Percentiles rank a stretch among this genome's conserved stretches.
These are phyloP conservation scores for Hypomecis atomaria DNA, from an alignment of 2,888 invertebrate genomes.

Conservation along the genomic window DNA sequence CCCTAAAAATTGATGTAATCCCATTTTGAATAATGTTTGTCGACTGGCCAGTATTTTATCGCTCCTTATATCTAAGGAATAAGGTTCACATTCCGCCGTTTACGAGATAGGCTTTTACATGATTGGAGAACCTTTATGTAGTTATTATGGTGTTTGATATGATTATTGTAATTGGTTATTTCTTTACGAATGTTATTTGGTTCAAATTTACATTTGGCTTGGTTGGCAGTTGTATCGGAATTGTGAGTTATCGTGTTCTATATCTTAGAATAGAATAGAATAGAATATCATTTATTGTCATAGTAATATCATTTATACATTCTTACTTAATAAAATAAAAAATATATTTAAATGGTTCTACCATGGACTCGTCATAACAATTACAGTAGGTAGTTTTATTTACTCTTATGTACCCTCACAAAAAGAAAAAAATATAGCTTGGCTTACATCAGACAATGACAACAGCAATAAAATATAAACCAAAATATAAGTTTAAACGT, in stretches of 20 bases:
- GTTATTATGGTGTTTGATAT: conserved; percentile 25
- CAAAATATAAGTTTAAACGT: no score
- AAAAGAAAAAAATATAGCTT: no score
- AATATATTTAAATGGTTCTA: no score
- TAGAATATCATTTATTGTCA: no score
- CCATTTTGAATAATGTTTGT: conserved; percentile 3
- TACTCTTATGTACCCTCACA: no score
- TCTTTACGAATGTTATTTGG: conserved; percentile 3
- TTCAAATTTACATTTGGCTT: conserved; percentile 23
- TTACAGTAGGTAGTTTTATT: no score
- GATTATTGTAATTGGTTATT: conserved; percentile 21
- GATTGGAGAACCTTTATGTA: conserved; percentile 18
- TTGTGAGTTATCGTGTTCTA: background rate
- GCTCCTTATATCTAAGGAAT: background rate
- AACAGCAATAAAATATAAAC: no score
- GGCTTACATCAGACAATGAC: no score
- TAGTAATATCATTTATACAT: no score
- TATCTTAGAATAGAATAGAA: no score
- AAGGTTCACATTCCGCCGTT: conserved; percentile 13
- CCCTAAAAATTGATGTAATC: conserved; percentile 2
- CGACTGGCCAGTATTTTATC: conserved; percentile 1
- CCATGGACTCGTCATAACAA: no score
- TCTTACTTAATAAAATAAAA: no score
- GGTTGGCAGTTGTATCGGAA: conserved; percentile 10
- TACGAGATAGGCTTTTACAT: background rate